Conservation (phyloP, 2,888 invertebrate species). For the Caenorhabditis sulstoni region DNA sequence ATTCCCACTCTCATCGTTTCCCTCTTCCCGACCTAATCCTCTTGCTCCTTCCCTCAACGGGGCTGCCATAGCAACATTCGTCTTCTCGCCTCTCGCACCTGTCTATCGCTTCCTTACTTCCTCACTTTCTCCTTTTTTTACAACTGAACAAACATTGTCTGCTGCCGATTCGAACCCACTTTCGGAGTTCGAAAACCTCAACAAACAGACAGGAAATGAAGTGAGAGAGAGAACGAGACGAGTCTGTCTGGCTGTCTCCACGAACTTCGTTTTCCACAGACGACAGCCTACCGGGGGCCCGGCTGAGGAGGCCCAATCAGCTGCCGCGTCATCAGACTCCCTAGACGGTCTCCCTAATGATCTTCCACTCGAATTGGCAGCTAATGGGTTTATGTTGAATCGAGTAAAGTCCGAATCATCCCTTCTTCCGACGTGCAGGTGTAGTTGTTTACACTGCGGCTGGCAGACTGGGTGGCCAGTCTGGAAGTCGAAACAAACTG, state of each 20-base stretch:
- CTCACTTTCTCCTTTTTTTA: background rate
- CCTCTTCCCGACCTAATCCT: background rate
- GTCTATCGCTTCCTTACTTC: background rate
- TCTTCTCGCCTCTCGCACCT: constrained; percentile 7
- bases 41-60: background rate
- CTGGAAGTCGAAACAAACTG: background rate
- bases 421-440: too few relatives aligned
- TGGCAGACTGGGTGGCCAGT: constrained; percentile 12
- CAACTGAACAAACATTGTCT: constrained; percentile 34
- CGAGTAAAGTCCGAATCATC: constrained; percentile 2
- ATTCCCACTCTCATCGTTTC: constrained; percentile 4
- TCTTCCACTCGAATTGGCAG: background rate
- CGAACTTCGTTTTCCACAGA: too few relatives aligned
- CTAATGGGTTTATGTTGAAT: background rate
- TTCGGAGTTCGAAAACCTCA: constrained; percentile 42
- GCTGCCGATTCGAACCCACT: background rate
- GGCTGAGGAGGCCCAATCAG: too few relatives aligned
- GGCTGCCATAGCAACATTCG: constrained; percentile 7
- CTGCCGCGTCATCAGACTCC: too few relatives aligned
- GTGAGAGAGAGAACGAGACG: constrained; percentile 12
- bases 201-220: too few relatives aligned
- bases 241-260: too few relatives aligned
- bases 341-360: too few relatives aligned
- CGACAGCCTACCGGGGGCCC: too few relatives aligned
- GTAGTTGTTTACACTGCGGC: background rate